Base-by-base conservation (phyloP, 1,140 invertebrate genomes). In the Drosophila fuyamai region DNA sequence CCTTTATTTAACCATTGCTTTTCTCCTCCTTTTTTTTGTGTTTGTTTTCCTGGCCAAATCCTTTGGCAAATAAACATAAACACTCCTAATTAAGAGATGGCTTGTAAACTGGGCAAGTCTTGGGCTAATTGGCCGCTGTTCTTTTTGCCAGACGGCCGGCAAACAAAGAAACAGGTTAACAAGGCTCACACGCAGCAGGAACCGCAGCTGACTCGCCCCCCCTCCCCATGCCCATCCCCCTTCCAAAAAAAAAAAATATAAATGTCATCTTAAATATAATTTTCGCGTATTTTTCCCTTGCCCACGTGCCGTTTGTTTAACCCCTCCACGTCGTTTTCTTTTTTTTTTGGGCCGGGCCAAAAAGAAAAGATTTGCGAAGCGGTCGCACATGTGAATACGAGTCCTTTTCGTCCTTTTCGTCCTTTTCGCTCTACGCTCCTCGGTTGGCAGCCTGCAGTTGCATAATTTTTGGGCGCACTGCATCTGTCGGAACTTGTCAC, bases 181-280 rank as follows among this genome's bases (percentile, higher is more conserved):
- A 65, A 58, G 68, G 36, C 60, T 50, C 66, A 43, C 55, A 76
- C 48, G 55, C 54, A 77, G 43, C 43, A 8, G 55, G 50, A 80
- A 84, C 81, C 81, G 56, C 81, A 84, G 73, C 62, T 71, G 66
- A 54, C 40, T 27, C 59, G 54, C 23, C 1, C 14, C 16, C 44
- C 32, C 14, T 55, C 5, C 0, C n/a, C n/a, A n/a, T n/a, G n/a
- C 12, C n/a, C 12, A 29, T 6, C 1, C n/a, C 35, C 27, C 29
- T n/a, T 13, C n/a, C n/a, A 10, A 29, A 59, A 58, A 57, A 38
- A 40, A 18, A 54, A 60, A 63, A 79, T 75, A 85, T 46, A 85
- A 83, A 85, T 89, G 84, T 89, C 84, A 84, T 90, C 84, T 89
- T 89, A 89, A 89, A 89, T 89, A 90, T 89, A 89, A 89, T 88